phyloP scores from a whole-genome alignment of 2,888 invertebrate genomes.

The Aethes cnicana region DNA sequence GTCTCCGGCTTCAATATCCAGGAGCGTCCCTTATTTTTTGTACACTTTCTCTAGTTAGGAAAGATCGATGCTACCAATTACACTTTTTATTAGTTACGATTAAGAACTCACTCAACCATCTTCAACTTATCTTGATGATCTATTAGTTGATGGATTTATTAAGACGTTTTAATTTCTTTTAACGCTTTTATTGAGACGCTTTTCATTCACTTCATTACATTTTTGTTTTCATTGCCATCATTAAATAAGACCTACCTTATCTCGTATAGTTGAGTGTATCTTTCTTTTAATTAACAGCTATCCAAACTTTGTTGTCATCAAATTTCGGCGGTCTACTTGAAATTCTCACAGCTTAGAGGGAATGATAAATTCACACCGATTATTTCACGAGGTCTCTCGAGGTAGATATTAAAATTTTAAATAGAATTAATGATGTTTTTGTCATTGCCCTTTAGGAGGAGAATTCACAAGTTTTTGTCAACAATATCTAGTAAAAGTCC shows the following conservation, averaged over 20 bases:
- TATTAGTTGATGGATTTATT: slow-evolving; percentile 5
- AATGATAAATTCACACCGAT: no score
- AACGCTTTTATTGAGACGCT: not conserved
- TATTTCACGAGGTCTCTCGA: no score
- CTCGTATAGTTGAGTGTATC: not conserved
- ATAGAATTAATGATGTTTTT: slow-evolving; percentile 10
- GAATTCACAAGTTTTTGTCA: slow-evolving; percentile 18
- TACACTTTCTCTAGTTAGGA: slow-evolving; percentile 42
- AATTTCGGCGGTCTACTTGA: not conserved
- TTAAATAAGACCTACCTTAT: not conserved
- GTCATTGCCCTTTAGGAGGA: slow-evolving; percentile 19
- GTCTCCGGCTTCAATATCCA: slow-evolving; percentile 44
- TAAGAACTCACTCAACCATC: slow-evolving; percentile 2
- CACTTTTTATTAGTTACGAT: slow-evolving; percentile 16
- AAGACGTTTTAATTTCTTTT: not conserved
- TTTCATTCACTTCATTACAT: not conserved
- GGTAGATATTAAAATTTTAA: slow-evolving; percentile 12
- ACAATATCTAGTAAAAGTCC: slow-evolving; percentile 24
- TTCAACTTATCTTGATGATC: slow-evolving; percentile 10
- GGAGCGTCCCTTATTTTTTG: slow-evolving; percentile 43
- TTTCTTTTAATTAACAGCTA: not conserved
- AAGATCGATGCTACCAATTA: slow-evolving; percentile 32
- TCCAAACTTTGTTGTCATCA: not conserved
- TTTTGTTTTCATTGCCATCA: not conserved
- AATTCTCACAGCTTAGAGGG: not conserved